Conservation (phyloP, 2,113 vertebrate genomes). For the Nicator chloris region DNA sequence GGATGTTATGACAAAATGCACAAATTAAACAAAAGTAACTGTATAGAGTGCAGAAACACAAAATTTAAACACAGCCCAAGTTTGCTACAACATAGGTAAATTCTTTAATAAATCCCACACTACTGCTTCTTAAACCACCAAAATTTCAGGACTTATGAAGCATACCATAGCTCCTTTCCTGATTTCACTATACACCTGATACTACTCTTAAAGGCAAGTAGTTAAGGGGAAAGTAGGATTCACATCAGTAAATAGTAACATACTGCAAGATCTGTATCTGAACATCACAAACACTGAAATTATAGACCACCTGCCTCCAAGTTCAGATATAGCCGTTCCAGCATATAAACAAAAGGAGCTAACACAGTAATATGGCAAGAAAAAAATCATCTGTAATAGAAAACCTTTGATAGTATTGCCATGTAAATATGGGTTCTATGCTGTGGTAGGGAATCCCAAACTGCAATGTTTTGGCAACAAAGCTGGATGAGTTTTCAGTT, state of each 20-base stretch:
- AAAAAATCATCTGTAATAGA: neutral
- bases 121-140: neutral
- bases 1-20: neutral
- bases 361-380: fast-evolving
- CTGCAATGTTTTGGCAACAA: neutral
- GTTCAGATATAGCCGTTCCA: neutral
- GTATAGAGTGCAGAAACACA: neutral
- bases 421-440: neutral
- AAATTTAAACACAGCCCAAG: neutral
- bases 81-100: neutral
- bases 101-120: neutral
- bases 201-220: neutral
- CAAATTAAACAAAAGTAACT: neutral
- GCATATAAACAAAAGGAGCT: neutral
- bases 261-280: neutral
- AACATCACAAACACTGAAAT: neutral
- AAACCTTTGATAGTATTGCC: neutral
- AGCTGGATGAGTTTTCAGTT: fast-evolving
- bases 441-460: neutral
- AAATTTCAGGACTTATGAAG: neutral
- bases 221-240: neutral
- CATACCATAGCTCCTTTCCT: neutral
- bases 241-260: neutral
- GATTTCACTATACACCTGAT: neutral
- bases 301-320: neutral